Evolutionary conservation across 2,888 invertebrate genomes (phyloP).

Genomic region (Tenthredo distinguenda): DNA sequence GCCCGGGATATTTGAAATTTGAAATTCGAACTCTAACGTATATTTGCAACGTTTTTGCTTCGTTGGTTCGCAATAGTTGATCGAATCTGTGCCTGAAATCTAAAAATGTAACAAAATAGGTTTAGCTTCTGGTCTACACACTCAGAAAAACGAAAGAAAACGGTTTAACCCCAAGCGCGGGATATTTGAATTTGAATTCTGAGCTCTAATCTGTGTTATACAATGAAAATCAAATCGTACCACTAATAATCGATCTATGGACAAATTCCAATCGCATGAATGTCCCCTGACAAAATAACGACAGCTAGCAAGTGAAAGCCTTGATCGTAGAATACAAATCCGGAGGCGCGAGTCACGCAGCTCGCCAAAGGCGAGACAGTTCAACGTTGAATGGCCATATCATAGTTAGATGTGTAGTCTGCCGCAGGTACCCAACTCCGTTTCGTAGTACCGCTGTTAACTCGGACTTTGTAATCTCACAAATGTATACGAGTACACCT

Average conservation of each 20-base stretch:
- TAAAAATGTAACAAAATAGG: neutral
- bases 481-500: neutral
- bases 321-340: conserved; percentile 46
- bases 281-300: conserved; percentile 22
- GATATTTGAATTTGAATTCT: neutral
- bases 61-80: neutral
- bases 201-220: neutral
- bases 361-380: conserved; percentile 11
- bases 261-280: conserved; percentile 32
- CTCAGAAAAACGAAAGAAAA: neutral
- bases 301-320: conserved; percentile 26
- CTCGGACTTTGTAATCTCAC: conserved; percentile 3
- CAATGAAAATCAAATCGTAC: neutral
- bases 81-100: neutral
- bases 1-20: neutral
- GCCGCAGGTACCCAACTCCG: neutral
- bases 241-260: neutral
- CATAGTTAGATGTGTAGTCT: neutral
- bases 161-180: neutral
- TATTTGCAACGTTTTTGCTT: neutral
- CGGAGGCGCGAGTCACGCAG: neutral
- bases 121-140: neutral
- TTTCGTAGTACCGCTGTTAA: conserved; percentile 5
- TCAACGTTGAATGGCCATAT: neutral
- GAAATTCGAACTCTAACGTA: neutral